Evolutionary conservation across 2,888 invertebrate species (phyloP), one percentile per base, ranked within the genome.

Genomic region (Thymelicus acteon): DNA sequence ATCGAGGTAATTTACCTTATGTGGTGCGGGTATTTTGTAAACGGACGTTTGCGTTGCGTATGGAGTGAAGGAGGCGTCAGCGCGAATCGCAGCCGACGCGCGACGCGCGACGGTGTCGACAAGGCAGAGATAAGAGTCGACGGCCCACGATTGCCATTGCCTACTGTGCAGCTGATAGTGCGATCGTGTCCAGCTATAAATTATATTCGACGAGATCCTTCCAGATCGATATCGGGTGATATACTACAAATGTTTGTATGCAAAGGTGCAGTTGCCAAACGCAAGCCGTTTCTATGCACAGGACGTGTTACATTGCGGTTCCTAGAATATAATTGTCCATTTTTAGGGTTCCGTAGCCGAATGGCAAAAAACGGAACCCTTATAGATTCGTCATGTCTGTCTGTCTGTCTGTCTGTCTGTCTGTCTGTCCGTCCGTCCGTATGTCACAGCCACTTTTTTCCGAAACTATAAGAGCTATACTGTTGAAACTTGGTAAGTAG

Each of bases 11-110:
- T 74, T 64, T 72, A 63, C 8, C 15, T 63, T 49, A 63, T 49
- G 61, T 48, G 73, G 63, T 72, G 73, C 68, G 72, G 73, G 74
- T 77, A 79, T 83, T 44, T 44, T 86, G 86, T 85, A 85, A 86
- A 83, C 85, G 82, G 83, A 85, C 80, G 84, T 79, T 76, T 78
- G 84, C 82, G 84, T 87, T 85, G 80, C 79, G 80, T 83, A 81
- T 83, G 78, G 80, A 82, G 83, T 85, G 86, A 86, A 85, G 87
- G 88, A 86, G 79, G 75, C 90, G 88, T 78, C 85, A 86, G 90
- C 82, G 87, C 89, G 86, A 82, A 85, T 89, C 89, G 85, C 76
- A 74, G 80, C 77, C 78, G 78, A 77, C 76, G 74, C 80, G 77
- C 78, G 78, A 77, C 76, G 74, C 80, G 77, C 78, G 78, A 77